A percentile compares a stretch with the other conserved stretches of the same genome.
Evolutionary conservation across 2,888 invertebrate genomes (phyloP).

Genomic region (Cyclophora albipunctata): DNA sequence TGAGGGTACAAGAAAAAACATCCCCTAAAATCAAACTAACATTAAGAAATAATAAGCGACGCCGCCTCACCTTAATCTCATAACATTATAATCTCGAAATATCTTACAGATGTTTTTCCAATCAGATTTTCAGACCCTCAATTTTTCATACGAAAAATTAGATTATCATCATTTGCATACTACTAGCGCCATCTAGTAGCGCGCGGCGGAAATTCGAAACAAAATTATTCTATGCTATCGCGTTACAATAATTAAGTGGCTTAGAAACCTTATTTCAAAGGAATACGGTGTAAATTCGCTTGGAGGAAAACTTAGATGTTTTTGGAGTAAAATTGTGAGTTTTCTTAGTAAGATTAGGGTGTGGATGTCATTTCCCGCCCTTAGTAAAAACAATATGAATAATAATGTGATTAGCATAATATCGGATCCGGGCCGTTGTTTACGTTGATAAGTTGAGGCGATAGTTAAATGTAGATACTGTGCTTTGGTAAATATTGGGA

Average conservation of each 20-base stretch:
- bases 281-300: constrained; percentile 19
- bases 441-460: constrained; percentile 55
- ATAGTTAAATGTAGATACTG: constrained; percentile 32
- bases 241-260: constrained; percentile 5
- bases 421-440: constrained; percentile 60
- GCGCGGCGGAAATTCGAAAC: constrained; percentile 39
- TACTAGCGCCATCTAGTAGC: constrained; percentile 64
- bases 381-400: constrained; percentile 73
- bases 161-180: constrained; percentile 68
- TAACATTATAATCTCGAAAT: constrained; percentile 65
- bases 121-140: constrained; percentile 61
- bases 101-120: constrained; percentile 69
- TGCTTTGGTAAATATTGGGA: too few species aligned
- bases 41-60: constrained; percentile 65
- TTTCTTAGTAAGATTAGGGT: constrained; percentile 57
- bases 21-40: constrained; percentile 53
- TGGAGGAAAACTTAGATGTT: constrained; percentile 10
- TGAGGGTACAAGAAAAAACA: too few species aligned
- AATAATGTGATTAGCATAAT: constrained; percentile 72
- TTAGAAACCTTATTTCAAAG: background rate
- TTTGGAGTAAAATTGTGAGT: constrained; percentile 30
- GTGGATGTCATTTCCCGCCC: constrained; percentile 52
- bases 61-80: constrained; percentile 66
- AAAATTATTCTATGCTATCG: constrained; percentile 18
- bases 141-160: constrained; percentile 70